A percentile compares a stretch with the other conserved stretches of the same genome.
Evolutionary conservation across 2,113 vertebrate species (phyloP).

Genomic region (Orycteropus afer): DNA sequence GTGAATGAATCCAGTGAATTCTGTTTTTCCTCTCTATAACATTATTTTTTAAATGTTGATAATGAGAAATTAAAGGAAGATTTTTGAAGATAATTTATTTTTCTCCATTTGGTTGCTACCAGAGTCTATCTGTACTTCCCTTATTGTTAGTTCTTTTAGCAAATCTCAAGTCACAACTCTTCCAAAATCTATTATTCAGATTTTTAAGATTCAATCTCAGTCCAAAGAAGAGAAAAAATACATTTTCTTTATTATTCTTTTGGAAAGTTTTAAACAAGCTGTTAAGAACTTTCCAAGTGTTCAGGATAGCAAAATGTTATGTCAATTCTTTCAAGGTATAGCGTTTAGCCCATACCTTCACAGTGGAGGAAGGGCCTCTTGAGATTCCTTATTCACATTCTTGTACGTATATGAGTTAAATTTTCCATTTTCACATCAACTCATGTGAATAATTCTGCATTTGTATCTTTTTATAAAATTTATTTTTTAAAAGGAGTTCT

Average conservation of each 20-base stretch:
- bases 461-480: not conserved
- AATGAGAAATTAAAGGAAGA: slow-evolving; percentile 33
- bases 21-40: not conserved
- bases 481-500: not conserved
- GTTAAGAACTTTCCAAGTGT: not conserved
- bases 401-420: not conserved
- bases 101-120: slow-evolving; percentile 29
- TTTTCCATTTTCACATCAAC: slow-evolving; percentile 31
- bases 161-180: slow-evolving; percentile 19
- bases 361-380: not conserved
- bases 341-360: not conserved
- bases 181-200: not conserved
- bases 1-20: not conserved
- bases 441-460: slow-evolving; percentile 49
- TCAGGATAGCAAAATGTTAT: not conserved
- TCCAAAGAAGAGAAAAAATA: slow-evolving; percentile 28
- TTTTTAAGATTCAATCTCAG: slow-evolving; percentile 18
- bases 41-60: not conserved
- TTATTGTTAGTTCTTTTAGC: slow-evolving; percentile 24
- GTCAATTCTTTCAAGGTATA: not conserved
- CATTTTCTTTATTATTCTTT: slow-evolving; percentile 43
- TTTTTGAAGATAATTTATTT: slow-evolving; percentile 43
- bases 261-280: not conserved
- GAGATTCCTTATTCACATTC: not conserved
- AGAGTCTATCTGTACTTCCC: slow-evolving; percentile 37